phyloP scores from a whole-genome alignment of 2,797 vertebrate genomes.

The Lophotriccus pileatus region DNA sequence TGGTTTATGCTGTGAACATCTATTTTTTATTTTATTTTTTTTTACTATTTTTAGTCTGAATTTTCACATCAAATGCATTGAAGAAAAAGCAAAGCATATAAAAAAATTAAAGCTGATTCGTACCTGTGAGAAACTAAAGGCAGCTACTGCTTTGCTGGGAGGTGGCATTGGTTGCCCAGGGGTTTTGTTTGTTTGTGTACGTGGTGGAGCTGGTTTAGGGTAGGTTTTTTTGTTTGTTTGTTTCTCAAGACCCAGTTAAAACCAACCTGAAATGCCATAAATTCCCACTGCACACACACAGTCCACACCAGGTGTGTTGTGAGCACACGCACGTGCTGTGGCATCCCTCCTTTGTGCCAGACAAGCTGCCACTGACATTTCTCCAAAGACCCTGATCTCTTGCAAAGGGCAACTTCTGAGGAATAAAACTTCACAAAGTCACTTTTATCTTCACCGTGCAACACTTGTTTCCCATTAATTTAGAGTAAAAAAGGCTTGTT shows the following conservation, averaged over 20 bases:
- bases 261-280: not conserved
- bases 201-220: not conserved
- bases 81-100: not conserved
- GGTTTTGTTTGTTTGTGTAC: not conserved
- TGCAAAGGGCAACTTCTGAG: not conserved
- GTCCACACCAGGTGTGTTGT: accelerated
- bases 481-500: conserved; percentile 38
- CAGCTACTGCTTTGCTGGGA: not conserved
- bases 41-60: not conserved
- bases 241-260: not conserved
- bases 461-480: conserved; percentile 56
- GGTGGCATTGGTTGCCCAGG: not conserved
- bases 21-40: not conserved
- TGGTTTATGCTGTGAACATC: not conserved
- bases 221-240: not conserved
- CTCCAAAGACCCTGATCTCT: not conserved
- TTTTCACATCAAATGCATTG: not conserved
- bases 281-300: accelerated
- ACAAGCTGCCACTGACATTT: not conserved
- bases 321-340: accelerated
- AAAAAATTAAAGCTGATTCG: not conserved
- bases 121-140: not conserved
- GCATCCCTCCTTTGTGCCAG: not conserved
- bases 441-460: not conserved
- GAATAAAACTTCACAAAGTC: conserved; percentile 45